Conservation (phyloP, 2,113 vertebrate genomes). For the Macrotus californicus region DNA sequence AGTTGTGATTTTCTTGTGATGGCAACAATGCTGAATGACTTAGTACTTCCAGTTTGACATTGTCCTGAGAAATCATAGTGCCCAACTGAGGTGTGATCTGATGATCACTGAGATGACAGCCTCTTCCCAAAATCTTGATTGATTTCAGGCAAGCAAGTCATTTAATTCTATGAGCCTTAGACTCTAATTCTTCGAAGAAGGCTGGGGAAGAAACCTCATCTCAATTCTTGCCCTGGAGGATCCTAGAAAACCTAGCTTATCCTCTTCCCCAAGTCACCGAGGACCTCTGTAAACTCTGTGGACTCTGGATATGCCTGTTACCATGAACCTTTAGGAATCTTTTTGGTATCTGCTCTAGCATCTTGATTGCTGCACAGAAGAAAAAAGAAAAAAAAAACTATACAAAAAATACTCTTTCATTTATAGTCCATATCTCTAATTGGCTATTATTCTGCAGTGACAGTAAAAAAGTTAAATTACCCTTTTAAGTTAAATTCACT, state of each 20-base stretch:
- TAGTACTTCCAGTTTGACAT: background rate
- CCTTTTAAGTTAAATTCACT: background rate
- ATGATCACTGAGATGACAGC: background rate
- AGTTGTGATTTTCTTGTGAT: slow-evolving; percentile 50
- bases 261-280: background rate
- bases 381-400: background rate
- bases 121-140: background rate
- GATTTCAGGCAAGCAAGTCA: background rate
- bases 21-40: slow-evolving; percentile 29
- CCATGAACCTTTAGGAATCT: background rate
- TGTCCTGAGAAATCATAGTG: background rate
- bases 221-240: background rate
- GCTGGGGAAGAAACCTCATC: background rate
- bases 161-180: background rate
- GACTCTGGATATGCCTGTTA: background rate
- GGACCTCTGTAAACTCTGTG: background rate
- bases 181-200: slow-evolving; percentile 1
- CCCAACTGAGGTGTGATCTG: background rate
- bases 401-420: background rate
- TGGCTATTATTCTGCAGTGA: background rate
- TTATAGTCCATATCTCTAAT: background rate
- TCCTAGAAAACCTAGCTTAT: background rate
- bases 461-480: background rate
- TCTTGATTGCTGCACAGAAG: background rate
- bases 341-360: background rate